phyloP scores from a whole-genome alignment of 1,140 invertebrate genomes.

The Lepidurus arcticus region DNA sequence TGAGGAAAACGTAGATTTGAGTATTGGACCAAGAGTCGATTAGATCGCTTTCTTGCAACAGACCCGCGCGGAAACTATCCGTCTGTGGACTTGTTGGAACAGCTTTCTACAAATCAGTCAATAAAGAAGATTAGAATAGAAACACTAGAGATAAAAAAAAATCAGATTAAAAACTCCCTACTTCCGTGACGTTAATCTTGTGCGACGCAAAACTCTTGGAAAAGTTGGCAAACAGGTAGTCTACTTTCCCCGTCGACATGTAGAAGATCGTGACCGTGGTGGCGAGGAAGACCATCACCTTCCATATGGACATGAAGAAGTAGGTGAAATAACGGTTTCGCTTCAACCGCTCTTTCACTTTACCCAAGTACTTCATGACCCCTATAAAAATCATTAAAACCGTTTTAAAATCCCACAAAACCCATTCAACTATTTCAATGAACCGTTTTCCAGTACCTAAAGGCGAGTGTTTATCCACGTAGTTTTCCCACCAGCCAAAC shows the following conservation, averaged over 20 bases:
- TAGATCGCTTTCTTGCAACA: slow-evolving; percentile 37
- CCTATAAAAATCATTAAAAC: slow-evolving; percentile 47
- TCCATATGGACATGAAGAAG: slow-evolving; percentile 82
- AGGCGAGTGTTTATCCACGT: slow-evolving; percentile 73
- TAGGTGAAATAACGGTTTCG: slow-evolving; percentile 79
- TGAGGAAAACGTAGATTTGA: slow-evolving; percentile 68
- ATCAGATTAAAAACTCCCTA: slow-evolving; percentile 40
- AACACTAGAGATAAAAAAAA: too few species aligned
- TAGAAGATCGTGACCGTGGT: slow-evolving; percentile 64
- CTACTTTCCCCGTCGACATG: slow-evolving; percentile 66
- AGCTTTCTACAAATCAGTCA: neutral
- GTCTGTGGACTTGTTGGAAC: slow-evolving; percentile 20
- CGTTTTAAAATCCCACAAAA: too few species aligned
- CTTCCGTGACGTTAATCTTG: slow-evolving; percentile 69
- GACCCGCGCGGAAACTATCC: slow-evolving; percentile 37
- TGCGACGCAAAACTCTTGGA: slow-evolving; percentile 67
- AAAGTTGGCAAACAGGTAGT: slow-evolving; percentile 70
- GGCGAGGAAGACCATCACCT: slow-evolving; percentile 72
- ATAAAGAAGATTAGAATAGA: neutral
- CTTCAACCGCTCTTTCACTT: slow-evolving; percentile 72
- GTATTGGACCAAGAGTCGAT: slow-evolving; percentile 59
- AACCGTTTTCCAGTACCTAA: slow-evolving; percentile 51
- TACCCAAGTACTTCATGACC: slow-evolving; percentile 69
- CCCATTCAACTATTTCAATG: too few species aligned
- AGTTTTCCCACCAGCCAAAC: slow-evolving; percentile 96